phyloP scores from a whole-genome alignment of 1,140 invertebrate genomes.

The Ganaspis sp. region DNA sequence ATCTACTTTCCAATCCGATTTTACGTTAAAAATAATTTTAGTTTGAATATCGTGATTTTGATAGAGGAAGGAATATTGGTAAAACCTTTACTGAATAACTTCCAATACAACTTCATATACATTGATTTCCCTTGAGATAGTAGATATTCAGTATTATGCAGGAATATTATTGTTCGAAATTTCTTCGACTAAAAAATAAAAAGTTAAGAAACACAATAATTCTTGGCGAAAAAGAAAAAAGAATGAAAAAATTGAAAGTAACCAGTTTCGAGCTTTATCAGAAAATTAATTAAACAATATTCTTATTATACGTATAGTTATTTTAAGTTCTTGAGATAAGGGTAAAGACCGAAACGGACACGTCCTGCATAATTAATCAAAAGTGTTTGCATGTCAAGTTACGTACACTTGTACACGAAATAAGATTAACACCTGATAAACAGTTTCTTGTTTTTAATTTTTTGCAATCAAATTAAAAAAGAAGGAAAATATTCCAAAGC shows the following conservation, averaged over 20 bases:
- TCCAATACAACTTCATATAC: neutral
- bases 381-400: slow-evolving; percentile 17
- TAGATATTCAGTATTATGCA: neutral
- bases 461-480: neutral
- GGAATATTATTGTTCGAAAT: neutral
- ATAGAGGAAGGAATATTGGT: neutral
- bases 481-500: neutral
- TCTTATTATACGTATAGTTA: too few relatives aligned
- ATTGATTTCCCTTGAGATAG: neutral
- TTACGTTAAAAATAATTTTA: neutral
- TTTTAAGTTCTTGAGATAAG: neutral
- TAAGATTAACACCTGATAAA: slow-evolving; percentile 16
- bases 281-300: too few relatives aligned
- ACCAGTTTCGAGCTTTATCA: neutral
- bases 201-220: neutral
- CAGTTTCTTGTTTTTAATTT: neutral
- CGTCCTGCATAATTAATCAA: neutral
- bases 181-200: neutral
- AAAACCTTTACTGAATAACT: neutral
- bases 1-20: neutral
- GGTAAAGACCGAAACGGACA: neutral
- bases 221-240: neutral
- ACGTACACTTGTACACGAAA: neutral
- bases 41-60: neutral
- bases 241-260: neutral